A percentile compares a stretch with the other conserved stretches of the same genome.
Conservation (phyloP, 92 coral and sea anemone genomes). For the Palythoa heliodiscus region DNA sequence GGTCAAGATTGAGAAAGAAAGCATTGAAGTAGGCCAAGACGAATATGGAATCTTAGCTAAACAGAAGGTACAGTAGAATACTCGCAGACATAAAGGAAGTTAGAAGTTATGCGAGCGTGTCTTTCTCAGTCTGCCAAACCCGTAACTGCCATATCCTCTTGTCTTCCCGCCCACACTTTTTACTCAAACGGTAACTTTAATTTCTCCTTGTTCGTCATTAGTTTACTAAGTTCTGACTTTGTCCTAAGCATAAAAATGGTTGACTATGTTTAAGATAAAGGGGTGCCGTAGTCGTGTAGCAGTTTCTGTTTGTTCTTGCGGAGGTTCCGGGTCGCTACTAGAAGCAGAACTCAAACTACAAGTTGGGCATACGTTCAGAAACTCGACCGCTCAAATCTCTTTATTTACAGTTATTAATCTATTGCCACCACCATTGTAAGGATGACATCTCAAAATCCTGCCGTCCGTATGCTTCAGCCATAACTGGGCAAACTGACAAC, state of each 20-base stretch:
- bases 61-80: conserved; percentile 39
- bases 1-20: conserved; percentile 6
- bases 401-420: conserved; percentile 15
- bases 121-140: neutral
- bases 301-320: neutral
- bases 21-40: conserved; percentile 18
- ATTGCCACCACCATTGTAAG: neutral
- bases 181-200: neutral
- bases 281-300: neutral
- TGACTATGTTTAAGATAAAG: neutral
- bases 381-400: neutral
- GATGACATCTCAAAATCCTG: neutral
- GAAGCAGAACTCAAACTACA: neutral
- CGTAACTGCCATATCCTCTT: neutral
- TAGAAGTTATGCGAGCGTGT: neutral
- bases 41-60: conserved; percentile 24
- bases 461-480: neutral
- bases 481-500: neutral
- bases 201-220: neutral
- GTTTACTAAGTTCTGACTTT: neutral
- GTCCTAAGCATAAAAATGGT: neutral
- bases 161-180: conserved; percentile 35
- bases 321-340: neutral
- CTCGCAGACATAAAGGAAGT: conserved; percentile 14
- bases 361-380: neutral